Evolutionary conservation across 2,888 invertebrate genomes (phyloP).

Genomic region (Drosophila percnosoma): DNA sequence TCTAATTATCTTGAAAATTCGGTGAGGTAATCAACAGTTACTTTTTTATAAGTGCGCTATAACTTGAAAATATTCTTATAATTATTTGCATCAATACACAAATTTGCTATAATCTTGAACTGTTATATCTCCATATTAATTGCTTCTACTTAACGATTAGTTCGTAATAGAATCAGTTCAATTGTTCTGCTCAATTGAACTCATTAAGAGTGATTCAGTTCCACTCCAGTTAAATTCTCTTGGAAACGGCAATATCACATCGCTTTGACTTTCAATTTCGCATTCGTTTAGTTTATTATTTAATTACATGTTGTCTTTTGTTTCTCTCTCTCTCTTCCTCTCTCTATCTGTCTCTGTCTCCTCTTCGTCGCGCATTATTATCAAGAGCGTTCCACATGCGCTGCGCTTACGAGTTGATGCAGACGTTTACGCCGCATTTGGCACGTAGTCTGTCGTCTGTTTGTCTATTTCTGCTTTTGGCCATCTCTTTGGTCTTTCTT

Average conservation of each 20-base stretch:
- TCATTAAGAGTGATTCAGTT: not conserved
- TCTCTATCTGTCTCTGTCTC: not conserved
- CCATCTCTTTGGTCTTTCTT: slow-evolving; percentile 52
- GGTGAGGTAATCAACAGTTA: not conserved
- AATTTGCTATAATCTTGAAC: not conserved
- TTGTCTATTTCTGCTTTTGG: slow-evolving; percentile 26
- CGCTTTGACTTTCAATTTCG: slow-evolving; percentile 34
- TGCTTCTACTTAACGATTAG: not conserved
- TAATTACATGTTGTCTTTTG: slow-evolving; percentile 59
- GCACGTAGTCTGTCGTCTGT: slow-evolving; percentile 69
- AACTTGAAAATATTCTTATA: not conserved
- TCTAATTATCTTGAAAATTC: not conserved
- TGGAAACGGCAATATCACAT: slow-evolving; percentile 9
- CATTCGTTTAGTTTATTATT: slow-evolving; percentile 55
- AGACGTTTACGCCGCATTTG: slow-evolving; percentile 56
- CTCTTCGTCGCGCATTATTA: slow-evolving; percentile 32
- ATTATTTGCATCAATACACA: not conserved
- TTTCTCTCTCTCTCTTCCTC: not conserved
- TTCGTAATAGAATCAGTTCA: not conserved
- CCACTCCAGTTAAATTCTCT: not conserved
- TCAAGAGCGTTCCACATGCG: slow-evolving; percentile 35
- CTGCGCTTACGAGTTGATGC: slow-evolving; percentile 26
- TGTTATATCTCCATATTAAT: not conserved
- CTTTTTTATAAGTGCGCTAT: not conserved
- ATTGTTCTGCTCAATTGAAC: not conserved